Conservation (phyloP, 2,113 vertebrate species). For the Gorilla gorilla region DNA sequence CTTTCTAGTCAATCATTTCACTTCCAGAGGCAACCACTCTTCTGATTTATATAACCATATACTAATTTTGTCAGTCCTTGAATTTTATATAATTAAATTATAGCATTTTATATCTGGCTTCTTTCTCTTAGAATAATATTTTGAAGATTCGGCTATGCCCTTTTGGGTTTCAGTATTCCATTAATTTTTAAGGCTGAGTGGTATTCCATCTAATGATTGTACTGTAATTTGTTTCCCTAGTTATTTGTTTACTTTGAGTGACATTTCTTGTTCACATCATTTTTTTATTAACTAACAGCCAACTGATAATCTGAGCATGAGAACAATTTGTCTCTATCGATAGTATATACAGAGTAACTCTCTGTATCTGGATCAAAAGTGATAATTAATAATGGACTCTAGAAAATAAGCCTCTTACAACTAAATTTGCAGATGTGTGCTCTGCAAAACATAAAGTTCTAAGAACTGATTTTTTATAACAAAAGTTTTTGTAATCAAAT, state of each 20-base stretch:
- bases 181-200: not conserved
- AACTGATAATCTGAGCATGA: not conserved
- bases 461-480: not conserved
- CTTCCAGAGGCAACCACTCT: not conserved
- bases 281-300: not conserved
- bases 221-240: not conserved
- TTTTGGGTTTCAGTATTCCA: not conserved
- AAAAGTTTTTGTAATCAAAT: not conserved
- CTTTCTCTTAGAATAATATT: constrained; percentile 6
- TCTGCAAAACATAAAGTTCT: not conserved
- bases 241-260: not conserved
- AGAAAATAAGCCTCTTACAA: not conserved
- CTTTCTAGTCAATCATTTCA: not conserved
- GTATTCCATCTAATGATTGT: not conserved
- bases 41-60: not conserved
- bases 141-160: not conserved
- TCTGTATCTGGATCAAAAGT: not conserved
- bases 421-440: not conserved
- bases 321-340: not conserved
- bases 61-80: not conserved
- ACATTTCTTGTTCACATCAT: not conserved
- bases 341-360: not conserved
- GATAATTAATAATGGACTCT: not conserved
- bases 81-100: not conserved
- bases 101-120: not conserved